These are phyloP conservation scores for Lissonota sp. DNA, from an alignment of 2,888 invertebrate genomes.

Conservation along the genomic window DNA sequence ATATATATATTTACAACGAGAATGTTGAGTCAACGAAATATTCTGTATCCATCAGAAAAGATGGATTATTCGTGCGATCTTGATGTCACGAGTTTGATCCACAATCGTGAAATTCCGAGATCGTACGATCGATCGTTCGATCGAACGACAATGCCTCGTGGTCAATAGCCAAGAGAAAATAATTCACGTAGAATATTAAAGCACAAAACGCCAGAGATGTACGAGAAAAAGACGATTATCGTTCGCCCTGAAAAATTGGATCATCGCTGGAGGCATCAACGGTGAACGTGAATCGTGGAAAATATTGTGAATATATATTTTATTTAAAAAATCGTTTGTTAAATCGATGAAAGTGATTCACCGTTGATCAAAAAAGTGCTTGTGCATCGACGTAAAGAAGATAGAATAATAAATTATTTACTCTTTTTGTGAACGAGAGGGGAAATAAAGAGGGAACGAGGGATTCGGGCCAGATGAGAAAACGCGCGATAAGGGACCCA, in stretches of 20 bases:
- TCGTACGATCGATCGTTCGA: slow-evolving; percentile 31
- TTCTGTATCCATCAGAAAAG: slow-evolving; percentile 19
- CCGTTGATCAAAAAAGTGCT: too few relatives aligned
- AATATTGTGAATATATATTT: background rate
- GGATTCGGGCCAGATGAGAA: slow-evolving; percentile 36
- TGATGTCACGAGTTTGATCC: background rate
- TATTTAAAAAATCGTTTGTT: too few relatives aligned
- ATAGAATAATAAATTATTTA: too few relatives aligned
- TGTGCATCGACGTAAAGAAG: too few relatives aligned
- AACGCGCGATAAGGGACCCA: slow-evolving; percentile 33
- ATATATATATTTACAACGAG: background rate
- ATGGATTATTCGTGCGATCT: slow-evolving; percentile 22
- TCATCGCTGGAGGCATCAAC: background rate
- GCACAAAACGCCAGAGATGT: background rate
- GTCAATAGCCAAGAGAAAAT: slow-evolving; percentile 17
- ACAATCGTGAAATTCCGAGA: slow-evolving; percentile 14
- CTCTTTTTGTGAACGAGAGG: background rate
- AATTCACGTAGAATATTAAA: slow-evolving; percentile 13
- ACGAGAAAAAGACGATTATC: background rate
- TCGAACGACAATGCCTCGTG: slow-evolving; percentile 15
- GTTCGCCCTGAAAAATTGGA: background rate
- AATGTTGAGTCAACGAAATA: background rate
- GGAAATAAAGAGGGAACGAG: background rate
- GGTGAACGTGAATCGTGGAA: background rate
- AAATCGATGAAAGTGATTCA: too few relatives aligned